These are phyloP conservation scores for Parthenolecanium corni DNA, from an alignment of 2,888 invertebrate species.

Conservation along the genomic window DNA sequence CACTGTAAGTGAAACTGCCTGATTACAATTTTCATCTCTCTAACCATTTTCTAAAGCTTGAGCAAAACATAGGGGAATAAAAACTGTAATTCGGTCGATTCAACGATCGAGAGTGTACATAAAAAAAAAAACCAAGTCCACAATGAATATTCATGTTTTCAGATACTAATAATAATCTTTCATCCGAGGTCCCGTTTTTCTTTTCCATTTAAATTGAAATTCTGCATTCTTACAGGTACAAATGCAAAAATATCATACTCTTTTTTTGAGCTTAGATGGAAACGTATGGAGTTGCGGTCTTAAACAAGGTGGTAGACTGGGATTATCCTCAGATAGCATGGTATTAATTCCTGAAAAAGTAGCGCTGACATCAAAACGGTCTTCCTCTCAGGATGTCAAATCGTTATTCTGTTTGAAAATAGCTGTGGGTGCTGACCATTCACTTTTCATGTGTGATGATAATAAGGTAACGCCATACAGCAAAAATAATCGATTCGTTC, in stretches of 20 bases:
- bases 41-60: too few species aligned
- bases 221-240: conserved; percentile 52
- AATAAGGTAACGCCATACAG: conserved; percentile 43
- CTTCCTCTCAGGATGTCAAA: background rate
- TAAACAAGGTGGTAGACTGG: conserved; percentile 64
- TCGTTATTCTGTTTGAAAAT: conserved; percentile 37
- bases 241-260: conserved; percentile 63
- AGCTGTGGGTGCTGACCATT: conserved; percentile 55
- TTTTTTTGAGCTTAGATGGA: conserved; percentile 49
- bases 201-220: background rate
- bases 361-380: conserved; percentile 35
- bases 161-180: background rate
- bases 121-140: too few species aligned
- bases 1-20: too few species aligned
- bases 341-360: conserved; percentile 45
- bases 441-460: conserved; percentile 51
- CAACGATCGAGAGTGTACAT: too few species aligned
- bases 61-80: too few species aligned
- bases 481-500: background rate
- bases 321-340: conserved; percentile 50
- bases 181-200: background rate
- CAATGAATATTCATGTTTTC: too few species aligned
- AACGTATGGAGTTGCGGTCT: conserved; percentile 67
- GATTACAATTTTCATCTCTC: too few species aligned
- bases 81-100: too few species aligned